Base-by-base conservation (phyloP, 2,888 invertebrate species). In the Aplocera efformata region DNA sequence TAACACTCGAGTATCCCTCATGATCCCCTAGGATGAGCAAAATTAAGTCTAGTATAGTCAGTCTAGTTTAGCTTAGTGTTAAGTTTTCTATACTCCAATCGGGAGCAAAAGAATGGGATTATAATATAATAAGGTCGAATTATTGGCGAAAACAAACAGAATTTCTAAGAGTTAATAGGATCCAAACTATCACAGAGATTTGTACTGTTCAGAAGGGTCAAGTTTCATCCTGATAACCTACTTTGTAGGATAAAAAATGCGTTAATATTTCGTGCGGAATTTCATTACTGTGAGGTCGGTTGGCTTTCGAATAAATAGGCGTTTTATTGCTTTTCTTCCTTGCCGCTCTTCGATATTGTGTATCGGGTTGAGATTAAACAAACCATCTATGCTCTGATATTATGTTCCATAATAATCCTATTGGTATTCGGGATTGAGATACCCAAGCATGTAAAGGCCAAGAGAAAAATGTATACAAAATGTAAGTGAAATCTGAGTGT, bases 251-350 rank as follows among this genome's bases (percentile, higher is more conserved):
- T 17, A 82, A 76, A 80, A 81, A 79, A 79, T 80, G 76, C 78
- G 79, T 76, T 79, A 79, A 79, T 84, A 84, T 82, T 84, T 78
- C 66, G 69, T 73, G 64, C 76, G 78, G 84, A 84, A 84, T 85
- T 83, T 84, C 83, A 84, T 84, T 85, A 84, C 66, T 68, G 72
- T 76, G 74, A 65, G 67, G 63, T 72, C 69, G 75, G 79, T 79
- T 81, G 79, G 74, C 78, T 82, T 82, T 82, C 72, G 72, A 81
- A 83, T 80, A 84, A 79, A 84, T 82, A 80, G 77, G 72, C 74
- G 68, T 82, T 83, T 85, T 84, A 84, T 84, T 85, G 82, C 74
- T 70, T 78, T 79, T 71, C 77, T 77, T 74, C 65, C 60, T 58
- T 60, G 52, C 55, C 64, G 58, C 64, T 62, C 64, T 68, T 76